Conservation (phyloP, 2,113 vertebrate species). For the Erpornis zantholeuca region DNA sequence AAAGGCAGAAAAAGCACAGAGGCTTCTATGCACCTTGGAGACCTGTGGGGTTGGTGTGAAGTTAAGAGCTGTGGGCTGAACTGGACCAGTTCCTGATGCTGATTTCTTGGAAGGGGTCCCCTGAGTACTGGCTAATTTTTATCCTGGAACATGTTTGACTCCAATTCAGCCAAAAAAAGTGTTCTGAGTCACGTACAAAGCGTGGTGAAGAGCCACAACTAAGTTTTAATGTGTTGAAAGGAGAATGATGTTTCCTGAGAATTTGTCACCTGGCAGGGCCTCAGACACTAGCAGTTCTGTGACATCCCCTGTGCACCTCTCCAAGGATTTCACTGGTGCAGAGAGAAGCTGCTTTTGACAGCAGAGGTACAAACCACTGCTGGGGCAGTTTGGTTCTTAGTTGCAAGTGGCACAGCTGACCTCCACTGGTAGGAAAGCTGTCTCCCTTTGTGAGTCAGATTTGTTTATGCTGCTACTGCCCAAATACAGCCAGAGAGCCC, state of each 20-base stretch:
- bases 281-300: not conserved
- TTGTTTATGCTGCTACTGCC: not conserved
- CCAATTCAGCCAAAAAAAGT: not conserved
- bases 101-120: not conserved
- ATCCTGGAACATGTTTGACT: not conserved
- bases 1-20: not conserved
- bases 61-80: not conserved
- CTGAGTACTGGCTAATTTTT: not conserved
- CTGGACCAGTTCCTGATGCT: not conserved
- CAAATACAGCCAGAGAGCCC: rapidly evolving
- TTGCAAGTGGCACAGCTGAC: not conserved
- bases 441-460: not conserved
- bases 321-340: not conserved
- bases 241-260: not conserved
- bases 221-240: not conserved
- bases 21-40: not conserved
- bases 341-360: not conserved
- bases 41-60: not conserved
- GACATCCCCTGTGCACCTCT: not conserved
- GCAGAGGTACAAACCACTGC: not conserved
- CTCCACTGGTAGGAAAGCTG: not conserved
- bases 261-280: not conserved
- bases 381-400: not conserved
- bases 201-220: not conserved
- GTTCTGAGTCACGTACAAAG: not conserved